Conservation (phyloP, 2,888 invertebrate genomes). For the Buathra laborator region DNA sequence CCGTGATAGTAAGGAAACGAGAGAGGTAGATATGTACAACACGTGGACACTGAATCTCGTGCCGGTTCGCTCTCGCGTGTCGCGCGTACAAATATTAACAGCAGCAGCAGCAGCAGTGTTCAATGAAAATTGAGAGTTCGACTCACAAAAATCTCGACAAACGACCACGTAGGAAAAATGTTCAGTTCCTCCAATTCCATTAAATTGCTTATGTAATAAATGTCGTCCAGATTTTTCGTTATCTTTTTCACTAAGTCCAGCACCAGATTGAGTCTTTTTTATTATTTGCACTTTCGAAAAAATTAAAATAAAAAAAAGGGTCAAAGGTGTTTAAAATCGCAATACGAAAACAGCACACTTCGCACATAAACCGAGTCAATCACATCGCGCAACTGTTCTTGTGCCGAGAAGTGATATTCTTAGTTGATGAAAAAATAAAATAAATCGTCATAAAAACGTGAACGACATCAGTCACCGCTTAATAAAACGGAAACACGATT, state of each 20-base stretch:
- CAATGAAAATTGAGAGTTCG: neutral
- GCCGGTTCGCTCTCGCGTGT: slow-evolving; percentile 35
- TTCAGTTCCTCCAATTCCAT: slow-evolving; percentile 38
- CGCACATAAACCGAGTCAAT: slow-evolving; percentile 39
- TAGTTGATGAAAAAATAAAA: neutral
- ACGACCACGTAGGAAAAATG: slow-evolving; percentile 38
- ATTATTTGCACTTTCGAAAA: slow-evolving; percentile 33
- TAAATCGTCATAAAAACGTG: neutral
- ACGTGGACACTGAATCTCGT: slow-evolving; percentile 60
- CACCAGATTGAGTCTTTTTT: slow-evolving; percentile 36
- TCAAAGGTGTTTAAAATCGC: neutral
- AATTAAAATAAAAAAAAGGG: neutral
- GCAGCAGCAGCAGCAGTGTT: neutral
- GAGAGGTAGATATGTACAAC: slow-evolving; percentile 49
- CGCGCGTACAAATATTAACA: neutral
- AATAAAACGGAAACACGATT: slow-evolving; percentile 55
- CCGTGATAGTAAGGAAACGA: slow-evolving; percentile 39
- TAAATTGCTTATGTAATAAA: slow-evolving; percentile 36
- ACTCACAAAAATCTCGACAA: slow-evolving; percentile 13
- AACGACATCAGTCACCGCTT: slow-evolving; percentile 64
- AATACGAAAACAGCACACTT: neutral
- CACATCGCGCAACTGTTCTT: slow-evolving; percentile 38
- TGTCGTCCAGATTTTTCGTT: slow-evolving; percentile 22
- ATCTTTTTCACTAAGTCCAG: slow-evolving; percentile 39
- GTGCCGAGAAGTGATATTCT: neutral